Evolutionary conservation across 2,888 invertebrate genomes (phyloP).

Genomic region (Caenorhabditis sinica): DNA sequence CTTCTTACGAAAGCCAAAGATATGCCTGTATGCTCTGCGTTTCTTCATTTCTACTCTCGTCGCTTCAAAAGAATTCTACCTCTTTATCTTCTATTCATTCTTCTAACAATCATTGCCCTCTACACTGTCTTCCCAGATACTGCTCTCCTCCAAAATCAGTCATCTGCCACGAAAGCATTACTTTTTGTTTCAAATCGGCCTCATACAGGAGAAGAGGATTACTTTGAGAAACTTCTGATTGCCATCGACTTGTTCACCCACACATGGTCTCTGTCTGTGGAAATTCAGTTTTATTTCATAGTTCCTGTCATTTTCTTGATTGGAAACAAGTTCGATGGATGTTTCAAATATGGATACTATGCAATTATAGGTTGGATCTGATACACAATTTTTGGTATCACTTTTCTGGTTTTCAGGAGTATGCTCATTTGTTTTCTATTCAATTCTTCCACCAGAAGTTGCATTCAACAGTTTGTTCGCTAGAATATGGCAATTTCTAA

Average conservation of each 20-base stretch:
- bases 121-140: slow-evolving; percentile 42
- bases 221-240: slow-evolving; percentile 57
- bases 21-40: slow-evolving; percentile 22
- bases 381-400: too few relatives aligned
- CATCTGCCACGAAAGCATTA: slow-evolving; percentile 49
- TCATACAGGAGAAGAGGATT: slow-evolving; percentile 53
- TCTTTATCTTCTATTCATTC: slow-evolving; percentile 46
- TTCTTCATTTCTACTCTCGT: slow-evolving; percentile 36
- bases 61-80: slow-evolving; percentile 60
- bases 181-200: slow-evolving; percentile 53
- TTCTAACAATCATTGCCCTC: slow-evolving; percentile 27
- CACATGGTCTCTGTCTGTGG: slow-evolving; percentile 74
- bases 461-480: slow-evolving; percentile 64
- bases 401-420: slow-evolving; percentile 12
- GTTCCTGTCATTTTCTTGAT: slow-evolving; percentile 66
- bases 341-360: slow-evolving; percentile 33
- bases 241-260: slow-evolving; percentile 73
- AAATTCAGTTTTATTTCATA: slow-evolving; percentile 74
- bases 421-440: slow-evolving; percentile 20
- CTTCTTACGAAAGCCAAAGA: slow-evolving; percentile 41
- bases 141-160: slow-evolving; percentile 34
- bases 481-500: slow-evolving; percentile 68
- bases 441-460: not conserved
- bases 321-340: slow-evolving; percentile 6
- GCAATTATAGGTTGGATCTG: slow-evolving; percentile 9